These are phyloP conservation scores for Troglohyphantes excavatus DNA, from an alignment of 2,888 invertebrate genomes.

Conservation along the genomic window DNA sequence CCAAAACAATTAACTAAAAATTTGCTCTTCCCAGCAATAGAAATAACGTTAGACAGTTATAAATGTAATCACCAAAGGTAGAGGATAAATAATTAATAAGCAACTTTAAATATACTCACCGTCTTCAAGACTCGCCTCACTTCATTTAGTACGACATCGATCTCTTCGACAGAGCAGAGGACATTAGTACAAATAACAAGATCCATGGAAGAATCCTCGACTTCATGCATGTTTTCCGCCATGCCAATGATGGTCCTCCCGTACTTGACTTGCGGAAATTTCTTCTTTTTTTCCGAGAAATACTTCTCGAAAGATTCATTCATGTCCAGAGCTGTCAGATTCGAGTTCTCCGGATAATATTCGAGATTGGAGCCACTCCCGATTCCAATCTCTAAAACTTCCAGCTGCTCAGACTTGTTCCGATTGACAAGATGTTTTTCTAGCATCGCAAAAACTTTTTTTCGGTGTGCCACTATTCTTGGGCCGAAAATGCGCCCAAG, in stretches of 20 bases:
- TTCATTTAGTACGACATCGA: constrained; percentile 80
- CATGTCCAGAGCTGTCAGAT: constrained; percentile 80
- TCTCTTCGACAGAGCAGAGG: constrained; percentile 81
- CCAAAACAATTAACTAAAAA: too few species aligned
- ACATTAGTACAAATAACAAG: constrained; percentile 81
- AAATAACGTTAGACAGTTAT: too few species aligned
- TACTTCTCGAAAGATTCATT: constrained; percentile 80
- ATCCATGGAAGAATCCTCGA: constrained; percentile 81
- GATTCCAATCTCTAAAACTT: constrained; percentile 74
- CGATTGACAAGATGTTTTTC: constrained; percentile 8
- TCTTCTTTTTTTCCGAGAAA: constrained; percentile 76
- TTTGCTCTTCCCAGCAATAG: too few species aligned
- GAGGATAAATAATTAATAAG: too few species aligned
- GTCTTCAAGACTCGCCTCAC: constrained; percentile 81
- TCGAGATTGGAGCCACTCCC: constrained; percentile 79
- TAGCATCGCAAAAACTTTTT: constrained; percentile 14
- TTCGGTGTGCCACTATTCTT: constrained; percentile 2
- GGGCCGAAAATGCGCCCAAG: neutral
- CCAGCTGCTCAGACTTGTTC: constrained; percentile 16
- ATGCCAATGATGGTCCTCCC: constrained; percentile 79
- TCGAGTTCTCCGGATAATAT: constrained; percentile 80
- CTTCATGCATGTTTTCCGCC: constrained; percentile 80
- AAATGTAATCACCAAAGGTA: too few species aligned
- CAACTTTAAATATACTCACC: constrained; percentile 64
- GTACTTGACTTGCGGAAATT: constrained; percentile 77